Conservation (phyloP, 2,113 vertebrate genomes). For the Galeopterus variegatus region DNA sequence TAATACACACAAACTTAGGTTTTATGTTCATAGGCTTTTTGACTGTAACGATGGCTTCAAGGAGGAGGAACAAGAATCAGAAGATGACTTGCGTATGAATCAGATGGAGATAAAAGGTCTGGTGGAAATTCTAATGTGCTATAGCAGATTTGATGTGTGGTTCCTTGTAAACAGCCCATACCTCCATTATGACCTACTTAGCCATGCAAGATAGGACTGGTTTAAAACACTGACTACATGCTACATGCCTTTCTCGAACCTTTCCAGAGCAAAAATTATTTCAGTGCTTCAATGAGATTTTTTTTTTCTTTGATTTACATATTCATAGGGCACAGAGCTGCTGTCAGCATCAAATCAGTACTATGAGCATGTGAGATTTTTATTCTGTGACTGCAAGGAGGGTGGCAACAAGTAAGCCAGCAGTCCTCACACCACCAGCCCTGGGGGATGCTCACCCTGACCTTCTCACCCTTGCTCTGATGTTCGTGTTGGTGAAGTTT, state of each 20-base stretch:
- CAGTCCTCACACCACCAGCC: not conserved
- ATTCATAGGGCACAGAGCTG: too few relatives aligned
- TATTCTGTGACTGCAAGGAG: not conserved
- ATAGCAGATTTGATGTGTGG: not conserved
- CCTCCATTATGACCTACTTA: not conserved
- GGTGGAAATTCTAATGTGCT: not conserved
- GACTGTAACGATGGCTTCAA: not conserved
- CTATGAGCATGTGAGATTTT: not conserved
- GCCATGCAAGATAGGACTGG: not conserved
- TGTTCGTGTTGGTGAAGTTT: not conserved
- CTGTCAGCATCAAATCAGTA: too few relatives aligned
- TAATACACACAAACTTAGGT: conserved; percentile 56
- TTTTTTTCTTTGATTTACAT: too few relatives aligned
- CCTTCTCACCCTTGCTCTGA: not conserved
- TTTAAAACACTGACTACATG: not conserved
- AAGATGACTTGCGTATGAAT: not conserved
- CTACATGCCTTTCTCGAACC: not conserved
- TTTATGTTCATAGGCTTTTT: conserved; percentile 57
- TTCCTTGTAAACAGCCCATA: not conserved
- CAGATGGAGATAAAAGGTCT: not conserved
- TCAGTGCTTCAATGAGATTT: not conserved
- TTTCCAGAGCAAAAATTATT: not conserved
- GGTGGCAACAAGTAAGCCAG: not conserved
- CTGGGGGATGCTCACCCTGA: not conserved
- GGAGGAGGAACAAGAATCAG: not conserved